Conservation (phyloP, 64 coral and sea anemone species). For the Dendrophyllia cribrosa region DNA sequence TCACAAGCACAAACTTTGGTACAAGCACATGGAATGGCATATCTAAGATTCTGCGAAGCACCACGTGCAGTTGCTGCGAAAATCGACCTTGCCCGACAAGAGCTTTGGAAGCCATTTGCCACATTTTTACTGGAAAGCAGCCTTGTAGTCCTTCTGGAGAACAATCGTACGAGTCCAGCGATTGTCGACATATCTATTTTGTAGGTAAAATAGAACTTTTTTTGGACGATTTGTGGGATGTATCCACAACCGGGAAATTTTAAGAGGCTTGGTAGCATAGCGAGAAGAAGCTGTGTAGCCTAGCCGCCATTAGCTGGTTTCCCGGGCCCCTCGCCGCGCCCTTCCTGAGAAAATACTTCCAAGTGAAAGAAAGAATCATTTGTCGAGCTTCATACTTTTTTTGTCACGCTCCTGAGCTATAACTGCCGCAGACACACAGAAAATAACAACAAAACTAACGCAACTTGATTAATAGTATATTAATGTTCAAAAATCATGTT, state of each 20-base stretch:
- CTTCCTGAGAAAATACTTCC: too few relatives aligned
- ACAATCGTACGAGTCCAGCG: slow-evolving; percentile 1
- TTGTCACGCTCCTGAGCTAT: too few relatives aligned
- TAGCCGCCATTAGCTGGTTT: background rate
- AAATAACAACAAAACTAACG: too few relatives aligned
- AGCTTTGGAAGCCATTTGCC: slow-evolving; percentile 20
- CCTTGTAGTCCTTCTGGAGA: slow-evolving; percentile 20
- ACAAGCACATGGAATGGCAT: slow-evolving; percentile 50
- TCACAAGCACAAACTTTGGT: slow-evolving; percentile 81
- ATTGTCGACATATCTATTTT: background rate
- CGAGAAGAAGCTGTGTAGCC: background rate
- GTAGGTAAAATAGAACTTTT: background rate
- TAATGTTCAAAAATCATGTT: too few relatives aligned
- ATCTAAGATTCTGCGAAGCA: slow-evolving; percentile 54
- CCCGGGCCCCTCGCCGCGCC: too few relatives aligned
- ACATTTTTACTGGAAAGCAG: slow-evolving; percentile 40
- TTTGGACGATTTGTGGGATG: too few relatives aligned
- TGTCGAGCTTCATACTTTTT: too few relatives aligned
- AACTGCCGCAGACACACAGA: too few relatives aligned
- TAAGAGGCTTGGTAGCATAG: slow-evolving; percentile 17
- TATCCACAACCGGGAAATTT: background rate
- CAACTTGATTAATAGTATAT: too few relatives aligned
- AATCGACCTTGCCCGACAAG: slow-evolving; percentile 48
- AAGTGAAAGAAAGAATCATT: too few relatives aligned
- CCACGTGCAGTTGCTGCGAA: slow-evolving; percentile 81